phyloP scores from a whole-genome alignment of 2,797 vertebrate species.

The Platyrinchus mystaceus region DNA sequence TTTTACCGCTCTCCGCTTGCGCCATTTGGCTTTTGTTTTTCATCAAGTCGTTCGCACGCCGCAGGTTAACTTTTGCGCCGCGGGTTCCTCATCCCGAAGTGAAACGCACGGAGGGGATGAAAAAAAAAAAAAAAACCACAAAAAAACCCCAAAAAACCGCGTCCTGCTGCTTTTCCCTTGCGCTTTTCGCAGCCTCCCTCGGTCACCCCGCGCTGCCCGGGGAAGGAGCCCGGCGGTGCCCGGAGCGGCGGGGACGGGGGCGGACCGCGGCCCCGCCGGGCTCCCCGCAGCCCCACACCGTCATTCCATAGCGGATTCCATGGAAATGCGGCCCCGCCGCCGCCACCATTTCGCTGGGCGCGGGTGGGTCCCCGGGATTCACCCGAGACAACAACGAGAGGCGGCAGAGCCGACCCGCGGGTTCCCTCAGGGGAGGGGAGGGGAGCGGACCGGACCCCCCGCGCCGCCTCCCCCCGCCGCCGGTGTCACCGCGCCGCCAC shows the following conservation, averaged over 20 bases:
- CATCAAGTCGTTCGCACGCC: neutral
- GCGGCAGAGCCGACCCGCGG: neutral
- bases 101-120: neutral
- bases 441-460: neutral
- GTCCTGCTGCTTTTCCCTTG: neutral
- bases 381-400: neutral
- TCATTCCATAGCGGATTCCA: neutral
- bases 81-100: neutral
- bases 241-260: neutral
- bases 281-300: neutral
- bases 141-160: neutral
- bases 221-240: neutral
- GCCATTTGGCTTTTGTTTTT: neutral
- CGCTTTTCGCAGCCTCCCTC: neutral
- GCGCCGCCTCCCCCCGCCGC: neutral
- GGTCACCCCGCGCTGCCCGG: neutral
- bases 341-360: neutral
- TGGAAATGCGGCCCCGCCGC: neutral
- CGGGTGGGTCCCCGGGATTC: conserved; percentile 45
- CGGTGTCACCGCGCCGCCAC: neutral
- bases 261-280: neutral
- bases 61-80: neutral
- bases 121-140: neutral
- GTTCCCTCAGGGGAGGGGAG: neutral
- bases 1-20: neutral